These are phyloP conservation scores for Leptarthrus brevirostris DNA, from an alignment of 2,888 invertebrate genomes.

Conservation along the genomic window DNA sequence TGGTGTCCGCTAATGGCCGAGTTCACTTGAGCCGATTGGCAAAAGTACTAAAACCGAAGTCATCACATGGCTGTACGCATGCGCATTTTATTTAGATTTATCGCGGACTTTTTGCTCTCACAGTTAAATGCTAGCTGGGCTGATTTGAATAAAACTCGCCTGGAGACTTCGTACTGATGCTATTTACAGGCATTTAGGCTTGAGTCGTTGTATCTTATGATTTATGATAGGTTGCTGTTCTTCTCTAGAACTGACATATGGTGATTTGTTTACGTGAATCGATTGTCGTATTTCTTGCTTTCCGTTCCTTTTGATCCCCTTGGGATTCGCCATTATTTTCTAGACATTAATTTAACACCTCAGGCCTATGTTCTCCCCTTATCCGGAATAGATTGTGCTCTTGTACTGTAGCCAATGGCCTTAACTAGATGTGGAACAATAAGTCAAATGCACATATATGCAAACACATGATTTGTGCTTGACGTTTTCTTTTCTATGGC, in stretches of 20 bases:
- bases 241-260: slow-evolving; percentile 28
- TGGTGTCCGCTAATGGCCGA: background rate
- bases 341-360: slow-evolving; percentile 47
- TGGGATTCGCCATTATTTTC: slow-evolving; percentile 25
- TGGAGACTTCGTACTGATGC: slow-evolving; percentile 33
- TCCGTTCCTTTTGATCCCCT: background rate
- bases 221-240: slow-evolving; percentile 39
- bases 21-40: background rate
- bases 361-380: slow-evolving; percentile 30
- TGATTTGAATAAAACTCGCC: slow-evolving; percentile 47
- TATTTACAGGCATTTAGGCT: slow-evolving; percentile 30
- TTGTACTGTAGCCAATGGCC: slow-evolving; percentile 18
- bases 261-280: slow-evolving; percentile 48
- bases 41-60: background rate
- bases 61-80: slow-evolving; percentile 19
- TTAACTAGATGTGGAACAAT: slow-evolving; percentile 36
- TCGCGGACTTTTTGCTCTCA: slow-evolving; percentile 11
- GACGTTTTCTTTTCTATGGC: background rate
- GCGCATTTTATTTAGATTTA: slow-evolving; percentile 20
- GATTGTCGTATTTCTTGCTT: slow-evolving; percentile 5
- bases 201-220: slow-evolving; percentile 30
- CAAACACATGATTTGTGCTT: slow-evolving; percentile 1
- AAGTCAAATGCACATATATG: slow-evolving; percentile 26
- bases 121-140: slow-evolving; percentile 1
- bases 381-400: slow-evolving; percentile 43